Conservation (phyloP, 2,888 invertebrate species). For the Eristalinus aeneus region DNA sequence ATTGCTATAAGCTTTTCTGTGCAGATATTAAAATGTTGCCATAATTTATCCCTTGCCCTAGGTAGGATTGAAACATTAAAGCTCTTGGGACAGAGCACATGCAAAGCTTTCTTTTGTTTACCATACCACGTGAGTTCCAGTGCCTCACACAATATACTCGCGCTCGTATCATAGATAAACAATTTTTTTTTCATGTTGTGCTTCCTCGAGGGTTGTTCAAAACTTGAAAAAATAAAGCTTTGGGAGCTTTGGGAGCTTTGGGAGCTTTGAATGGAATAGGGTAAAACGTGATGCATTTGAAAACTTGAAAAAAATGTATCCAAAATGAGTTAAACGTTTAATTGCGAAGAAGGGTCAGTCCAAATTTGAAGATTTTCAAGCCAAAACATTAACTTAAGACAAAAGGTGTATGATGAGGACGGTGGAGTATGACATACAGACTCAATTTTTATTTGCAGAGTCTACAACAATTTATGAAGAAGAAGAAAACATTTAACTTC, state of each 20-base stretch:
- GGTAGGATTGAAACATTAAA: constrained; percentile 8
- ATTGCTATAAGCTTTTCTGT: constrained; percentile 61
- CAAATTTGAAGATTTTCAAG: too few species aligned
- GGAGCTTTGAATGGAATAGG: not conserved
- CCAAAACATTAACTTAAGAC: too few species aligned
- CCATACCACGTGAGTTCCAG: constrained; percentile 12
- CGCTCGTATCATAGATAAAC: not conserved
- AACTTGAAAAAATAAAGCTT: not conserved
- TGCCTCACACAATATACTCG: not conserved
- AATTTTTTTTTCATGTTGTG: not conserved
- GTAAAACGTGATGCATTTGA: not conserved
- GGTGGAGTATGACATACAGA: too few species aligned
- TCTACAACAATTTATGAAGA: too few species aligned
- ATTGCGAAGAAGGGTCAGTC: too few species aligned
- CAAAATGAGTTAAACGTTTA: not conserved
- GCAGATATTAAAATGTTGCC: constrained; percentile 61
- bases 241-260: not conserved
- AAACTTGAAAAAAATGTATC: not conserved
- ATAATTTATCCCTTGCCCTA: constrained; percentile 42
- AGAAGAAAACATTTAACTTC: too few species aligned
- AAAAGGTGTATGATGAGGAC: too few species aligned
- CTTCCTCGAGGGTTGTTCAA: not conserved
- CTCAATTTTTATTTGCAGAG: too few species aligned
- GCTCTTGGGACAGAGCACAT: constrained; percentile 26
- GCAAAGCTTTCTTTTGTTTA: constrained; percentile 47